Percentiles rank a stretch among this genome's conserved stretches.
These are phyloP conservation scores for Sphaeramia orbicularis DNA, from an alignment of 2,797 vertebrate genomes.

Conservation along the genomic window DNA sequence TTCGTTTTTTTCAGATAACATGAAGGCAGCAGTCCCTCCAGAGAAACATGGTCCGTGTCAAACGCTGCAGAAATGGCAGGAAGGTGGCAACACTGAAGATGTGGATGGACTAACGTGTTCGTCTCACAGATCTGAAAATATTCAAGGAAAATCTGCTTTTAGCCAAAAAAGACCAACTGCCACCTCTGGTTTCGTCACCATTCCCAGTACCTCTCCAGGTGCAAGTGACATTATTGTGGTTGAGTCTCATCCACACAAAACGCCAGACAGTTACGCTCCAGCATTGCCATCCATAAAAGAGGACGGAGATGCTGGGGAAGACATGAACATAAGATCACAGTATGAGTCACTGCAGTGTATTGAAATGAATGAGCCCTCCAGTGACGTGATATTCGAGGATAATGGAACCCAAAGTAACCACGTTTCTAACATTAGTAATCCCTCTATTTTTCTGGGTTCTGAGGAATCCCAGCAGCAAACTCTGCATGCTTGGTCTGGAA, in stretches of 20 bases:
- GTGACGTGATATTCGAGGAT: constrained; percentile 3
- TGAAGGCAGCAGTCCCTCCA: not conserved
- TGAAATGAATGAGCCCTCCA: constrained; percentile 16
- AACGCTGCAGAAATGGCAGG: constrained; percentile 14
- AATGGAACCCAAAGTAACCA: not conserved
- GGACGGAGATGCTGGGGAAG: not conserved
- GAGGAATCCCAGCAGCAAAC: constrained; percentile 21
- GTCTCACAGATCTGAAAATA: not conserved
- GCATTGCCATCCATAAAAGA: not conserved
- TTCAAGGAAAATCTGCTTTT: constrained; percentile 5
- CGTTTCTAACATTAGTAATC: constrained; percentile 7
- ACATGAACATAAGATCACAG: constrained; percentile 5
- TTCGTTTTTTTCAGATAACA: constrained; percentile 32
- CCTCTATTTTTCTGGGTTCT: not conserved
- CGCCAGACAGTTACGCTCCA: not conserved
- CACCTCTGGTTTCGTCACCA: not conserved
- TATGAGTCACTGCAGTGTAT: constrained; percentile 18
- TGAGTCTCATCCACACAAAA: not conserved
- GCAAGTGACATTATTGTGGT: constrained; percentile 8
- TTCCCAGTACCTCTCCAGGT: not conserved
- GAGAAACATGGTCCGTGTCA: constrained; percentile 4
- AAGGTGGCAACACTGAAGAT: constrained; percentile 12
- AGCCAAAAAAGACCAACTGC: not conserved
- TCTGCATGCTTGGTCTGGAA: constrained; percentile 20
- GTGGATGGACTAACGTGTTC: constrained; percentile 49